Conservation (phyloP, 2,113 vertebrate genomes). For the Pseudopipra pipra region DNA sequence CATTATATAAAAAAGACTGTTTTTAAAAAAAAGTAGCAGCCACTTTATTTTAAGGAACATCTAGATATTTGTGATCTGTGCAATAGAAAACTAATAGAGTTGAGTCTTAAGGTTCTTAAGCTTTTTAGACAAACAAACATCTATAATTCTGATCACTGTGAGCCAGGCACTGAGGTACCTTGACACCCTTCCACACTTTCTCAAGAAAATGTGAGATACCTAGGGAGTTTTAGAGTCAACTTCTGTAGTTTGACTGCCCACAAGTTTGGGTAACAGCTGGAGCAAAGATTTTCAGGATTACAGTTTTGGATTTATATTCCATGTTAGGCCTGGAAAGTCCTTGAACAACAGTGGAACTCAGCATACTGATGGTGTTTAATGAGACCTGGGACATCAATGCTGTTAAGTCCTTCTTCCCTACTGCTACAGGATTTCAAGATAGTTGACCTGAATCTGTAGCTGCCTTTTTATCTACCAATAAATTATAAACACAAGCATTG, state of each 20-base stretch:
- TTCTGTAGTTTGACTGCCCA: background rate
- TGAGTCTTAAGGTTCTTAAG: background rate
- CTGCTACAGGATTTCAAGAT: background rate
- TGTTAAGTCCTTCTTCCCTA: background rate
- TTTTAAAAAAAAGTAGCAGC: background rate
- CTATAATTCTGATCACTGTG: background rate
- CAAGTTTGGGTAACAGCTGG: background rate
- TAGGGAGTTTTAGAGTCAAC: background rate
- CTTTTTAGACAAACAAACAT: background rate
- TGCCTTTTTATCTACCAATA: slow-evolving; percentile 31
- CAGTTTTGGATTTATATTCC: background rate
- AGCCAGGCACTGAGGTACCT: background rate
- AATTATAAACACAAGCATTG: slow-evolving; percentile 31
- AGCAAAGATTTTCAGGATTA: background rate
- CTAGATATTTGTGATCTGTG: background rate
- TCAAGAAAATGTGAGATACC: background rate
- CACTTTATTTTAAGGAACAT: background rate
- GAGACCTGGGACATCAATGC: background rate
- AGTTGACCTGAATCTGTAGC: slow-evolving; percentile 3
- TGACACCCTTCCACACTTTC: background rate
- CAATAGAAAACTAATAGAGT: background rate
- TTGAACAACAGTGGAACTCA: background rate
- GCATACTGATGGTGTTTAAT: background rate
- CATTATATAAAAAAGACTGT: background rate
- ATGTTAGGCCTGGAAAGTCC: background rate